Evolutionary conservation across 2,113 vertebrate genomes (phyloP).

Genomic region (Labeo rohita): DNA sequence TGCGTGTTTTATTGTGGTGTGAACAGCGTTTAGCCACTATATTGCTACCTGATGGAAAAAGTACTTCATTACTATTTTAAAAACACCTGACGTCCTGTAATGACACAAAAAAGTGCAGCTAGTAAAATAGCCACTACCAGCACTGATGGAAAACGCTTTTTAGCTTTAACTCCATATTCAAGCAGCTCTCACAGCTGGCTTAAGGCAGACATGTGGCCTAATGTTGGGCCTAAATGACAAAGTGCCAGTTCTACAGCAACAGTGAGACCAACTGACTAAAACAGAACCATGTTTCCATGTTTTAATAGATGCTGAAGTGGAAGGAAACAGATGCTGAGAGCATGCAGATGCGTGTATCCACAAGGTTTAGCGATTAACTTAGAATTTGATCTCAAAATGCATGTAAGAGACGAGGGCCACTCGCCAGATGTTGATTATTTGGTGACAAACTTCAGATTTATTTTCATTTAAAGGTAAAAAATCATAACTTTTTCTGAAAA

Average conservation of each 20-base stretch:
- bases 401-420: not conserved
- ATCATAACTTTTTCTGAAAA: not conserved
- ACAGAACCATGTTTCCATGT: constrained; percentile 29
- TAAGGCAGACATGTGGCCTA: not conserved
- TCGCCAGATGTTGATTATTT: not conserved
- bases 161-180: not conserved
- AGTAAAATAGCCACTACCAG: not conserved
- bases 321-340: not conserved
- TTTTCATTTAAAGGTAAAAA: not conserved
- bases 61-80: too few relatives aligned
- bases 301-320: constrained; percentile 7
- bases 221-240: not conserved
- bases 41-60: too few relatives aligned
- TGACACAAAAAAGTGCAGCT: not conserved
- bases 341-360: not conserved
- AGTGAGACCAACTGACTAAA: constrained; percentile 9
- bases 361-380: not conserved
- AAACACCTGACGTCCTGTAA: too few relatives aligned
- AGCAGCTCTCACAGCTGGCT: not conserved
- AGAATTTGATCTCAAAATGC: not conserved
- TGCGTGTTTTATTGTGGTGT: not conserved
- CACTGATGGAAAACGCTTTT: not conserved
- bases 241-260: not conserved
- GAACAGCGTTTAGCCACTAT: not conserved
- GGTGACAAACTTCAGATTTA: not conserved